Evolutionary conservation across 2,888 invertebrate species (phyloP).

Genomic region (Lobophora halterata): DNA sequence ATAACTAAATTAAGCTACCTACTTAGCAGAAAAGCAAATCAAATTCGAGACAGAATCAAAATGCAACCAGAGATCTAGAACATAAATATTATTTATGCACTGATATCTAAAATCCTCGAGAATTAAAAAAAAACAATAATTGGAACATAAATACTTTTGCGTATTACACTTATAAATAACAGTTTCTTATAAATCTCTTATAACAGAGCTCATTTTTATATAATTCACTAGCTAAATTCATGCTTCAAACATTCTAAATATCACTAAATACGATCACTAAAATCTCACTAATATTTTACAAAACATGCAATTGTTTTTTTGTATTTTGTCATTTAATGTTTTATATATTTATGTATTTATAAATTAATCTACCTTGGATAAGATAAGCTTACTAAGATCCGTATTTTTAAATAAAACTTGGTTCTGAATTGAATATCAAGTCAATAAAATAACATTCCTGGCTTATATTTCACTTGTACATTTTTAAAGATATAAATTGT

Average conservation of each 20-base stretch:
- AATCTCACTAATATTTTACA: slow-evolving; percentile 31
- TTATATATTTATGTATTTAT: no score
- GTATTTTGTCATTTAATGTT: slow-evolving; percentile 16
- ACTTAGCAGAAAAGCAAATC: slow-evolving; percentile 29
- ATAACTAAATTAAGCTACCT: slow-evolving; percentile 2
- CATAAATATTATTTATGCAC: slow-evolving; percentile 13
- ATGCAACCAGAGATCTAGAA: slow-evolving; percentile 61
- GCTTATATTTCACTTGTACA: no score
- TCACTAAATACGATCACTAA: slow-evolving; percentile 16
- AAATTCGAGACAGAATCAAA: slow-evolving; percentile 45
- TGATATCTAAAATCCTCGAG: no score
- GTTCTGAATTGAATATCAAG: no score
- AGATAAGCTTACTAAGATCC: no score
- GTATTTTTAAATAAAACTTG: no score
- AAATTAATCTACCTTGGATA: no score
- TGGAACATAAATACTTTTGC: no score
- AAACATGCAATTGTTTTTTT: slow-evolving; percentile 22
- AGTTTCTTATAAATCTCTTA: neutral
- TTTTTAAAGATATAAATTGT: no score
- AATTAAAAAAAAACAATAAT: no score
- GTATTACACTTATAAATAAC: neutral
- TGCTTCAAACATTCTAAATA: slow-evolving; percentile 28
- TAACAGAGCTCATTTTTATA: slow-evolving; percentile 1
- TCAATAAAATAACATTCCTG: no score
- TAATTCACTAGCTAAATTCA: slow-evolving; percentile 23